These are phyloP conservation scores for Heliconius hermathena DNA, from an alignment of 1,140 invertebrate genomes.

Conservation along the genomic window DNA sequence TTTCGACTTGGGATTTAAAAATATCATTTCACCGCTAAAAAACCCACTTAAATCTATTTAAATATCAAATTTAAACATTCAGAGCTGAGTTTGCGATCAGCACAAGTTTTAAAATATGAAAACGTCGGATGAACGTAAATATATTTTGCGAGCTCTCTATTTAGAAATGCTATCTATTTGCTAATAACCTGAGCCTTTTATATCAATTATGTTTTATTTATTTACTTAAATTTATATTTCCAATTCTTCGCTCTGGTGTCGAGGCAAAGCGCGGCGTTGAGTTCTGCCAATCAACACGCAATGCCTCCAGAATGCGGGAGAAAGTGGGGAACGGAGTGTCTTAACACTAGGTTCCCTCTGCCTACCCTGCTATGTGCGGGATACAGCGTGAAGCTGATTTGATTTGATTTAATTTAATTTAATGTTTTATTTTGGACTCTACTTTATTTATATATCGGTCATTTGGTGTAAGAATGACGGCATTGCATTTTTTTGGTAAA, in stretches of 20 bases:
- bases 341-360: too few species aligned
- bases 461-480: not conserved
- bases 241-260: too few species aligned
- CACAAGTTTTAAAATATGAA: conserved; percentile 24
- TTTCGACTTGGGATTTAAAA: conserved; percentile 4
- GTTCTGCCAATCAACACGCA: too few species aligned
- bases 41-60: conserved; percentile 15
- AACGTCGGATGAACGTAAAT: conserved; percentile 14
- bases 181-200: conserved; percentile 14
- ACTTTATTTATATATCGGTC: not conserved
- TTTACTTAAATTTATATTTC: too few species aligned
- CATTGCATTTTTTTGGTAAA: too few species aligned
- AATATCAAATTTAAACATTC: conserved; percentile 27
- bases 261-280: too few species aligned
- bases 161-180: conserved; percentile 13
- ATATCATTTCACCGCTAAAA: conserved; percentile 10
- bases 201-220: conserved; percentile 9
- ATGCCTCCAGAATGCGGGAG: too few species aligned
- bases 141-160: conserved; percentile 15
- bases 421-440: not conserved
- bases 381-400: too few species aligned
- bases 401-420: too few species aligned
- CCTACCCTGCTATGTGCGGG: too few species aligned
- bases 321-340: too few species aligned
- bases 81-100: conserved; percentile 22